phyloP scores from a whole-genome alignment of 1,140 invertebrate genomes.

The Thrips palmi region DNA sequence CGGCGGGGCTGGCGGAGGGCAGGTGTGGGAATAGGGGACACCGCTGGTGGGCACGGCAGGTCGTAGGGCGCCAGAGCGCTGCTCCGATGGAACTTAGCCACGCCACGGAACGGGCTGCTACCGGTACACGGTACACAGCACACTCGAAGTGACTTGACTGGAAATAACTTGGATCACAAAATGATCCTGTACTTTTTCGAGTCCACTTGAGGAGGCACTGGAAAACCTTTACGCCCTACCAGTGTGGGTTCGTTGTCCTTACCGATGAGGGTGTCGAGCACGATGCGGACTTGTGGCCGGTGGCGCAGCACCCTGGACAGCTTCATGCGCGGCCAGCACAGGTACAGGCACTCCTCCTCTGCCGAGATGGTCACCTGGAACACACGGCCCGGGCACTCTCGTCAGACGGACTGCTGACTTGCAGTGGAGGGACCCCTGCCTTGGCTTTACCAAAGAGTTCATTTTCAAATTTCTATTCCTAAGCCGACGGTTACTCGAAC shows the following conservation, averaged over 20 bases:
- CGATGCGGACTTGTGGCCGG: conserved; percentile 46
- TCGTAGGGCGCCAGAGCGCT: no score
- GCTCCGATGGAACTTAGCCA: no score
- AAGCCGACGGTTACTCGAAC: no score
- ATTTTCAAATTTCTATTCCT: no score
- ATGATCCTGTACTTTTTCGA: conserved; percentile 6
- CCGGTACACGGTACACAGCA: no score
- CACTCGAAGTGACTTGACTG: no score
- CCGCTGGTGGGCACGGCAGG: no score
- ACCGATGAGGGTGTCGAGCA: conserved; percentile 61
- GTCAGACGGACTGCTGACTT: background rate
- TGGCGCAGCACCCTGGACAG: conserved; percentile 50
- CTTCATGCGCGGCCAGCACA: conserved; percentile 58
- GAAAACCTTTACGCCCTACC: conserved; percentile 8
- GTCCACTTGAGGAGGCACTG: background rate
- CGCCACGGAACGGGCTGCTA: no score
- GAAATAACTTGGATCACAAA: no score
- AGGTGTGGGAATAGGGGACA: no score
- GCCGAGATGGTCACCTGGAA: conserved; percentile 54
- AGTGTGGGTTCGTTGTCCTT: conserved; percentile 19
- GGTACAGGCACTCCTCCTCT: conserved; percentile 52
- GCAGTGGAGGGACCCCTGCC: background rate
- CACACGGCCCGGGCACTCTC: background rate
- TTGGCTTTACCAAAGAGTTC: no score
- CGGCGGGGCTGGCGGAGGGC: no score